Evolutionary conservation across 2,113 vertebrate species (phyloP), one percentile per base, ranked within the genome.

Genomic region (Smithornis capensis): DNA sequence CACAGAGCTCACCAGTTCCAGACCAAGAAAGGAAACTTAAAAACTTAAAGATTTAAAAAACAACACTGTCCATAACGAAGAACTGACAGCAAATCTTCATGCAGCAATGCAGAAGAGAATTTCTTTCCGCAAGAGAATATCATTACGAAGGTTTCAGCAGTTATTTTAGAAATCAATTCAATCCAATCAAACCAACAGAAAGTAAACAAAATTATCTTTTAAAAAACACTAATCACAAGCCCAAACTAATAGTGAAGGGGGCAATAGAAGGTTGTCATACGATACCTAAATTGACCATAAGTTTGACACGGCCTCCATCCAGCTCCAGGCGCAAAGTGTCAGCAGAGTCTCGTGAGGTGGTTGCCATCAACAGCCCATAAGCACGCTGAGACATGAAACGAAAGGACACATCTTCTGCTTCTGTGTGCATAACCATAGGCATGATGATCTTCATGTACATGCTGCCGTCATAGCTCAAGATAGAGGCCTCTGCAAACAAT

Each of bases 381-480:
- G 99, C 99, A 1, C 99, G 98, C 96, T 99, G 99, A 33, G 99
- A 99, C 98, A 98, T 99, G 98, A 99, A 99, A 73, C 99, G 99
- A 70, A 99, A 98, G 31, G 99, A 99, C 67, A 99, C 99, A 4
- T 99, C 99, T 89, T 99, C 99, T 6, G 99, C 99, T 92, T 99
- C 99, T 0, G 99, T 99, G 94, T 99, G 99, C 98, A 99, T 99
- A 17, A 99, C 98, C 86, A 98, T 98, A 1, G 99, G 99, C 96
- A 99, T 99, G 96, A 99, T 96, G 69, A 99, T 98, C 97, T 99
- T 99, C 99, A 99, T 99, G 95, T 99, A 99, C 99, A 99, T 99
- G 97, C 99, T 99, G 94, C 99, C 99, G 2, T 99, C 99, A 0
- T 98, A 99, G 59, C 99, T 99, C 96, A 99, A 92, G 96, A 99